A percentile compares a stretch with the other conserved stretches of the same genome.
Conservation (phyloP, 2,113 vertebrate genomes). For the Kryptolebias marmoratus region DNA sequence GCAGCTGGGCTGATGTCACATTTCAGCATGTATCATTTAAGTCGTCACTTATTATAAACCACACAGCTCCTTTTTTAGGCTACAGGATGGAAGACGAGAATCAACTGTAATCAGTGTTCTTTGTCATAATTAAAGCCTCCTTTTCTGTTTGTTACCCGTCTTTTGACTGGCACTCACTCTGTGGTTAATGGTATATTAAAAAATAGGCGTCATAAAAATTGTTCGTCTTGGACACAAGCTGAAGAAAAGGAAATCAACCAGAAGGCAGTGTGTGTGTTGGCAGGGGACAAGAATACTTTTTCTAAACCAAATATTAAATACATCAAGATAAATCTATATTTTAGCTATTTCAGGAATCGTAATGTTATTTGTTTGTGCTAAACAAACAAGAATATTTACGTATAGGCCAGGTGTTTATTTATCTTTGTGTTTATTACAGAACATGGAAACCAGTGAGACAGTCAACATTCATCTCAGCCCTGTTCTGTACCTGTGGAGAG, state of each 20-base stretch:
- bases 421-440: conserved; percentile 19
- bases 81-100: too few relatives aligned
- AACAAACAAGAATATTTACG: not conserved
- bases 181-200: not conserved
- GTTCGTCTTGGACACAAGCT: conserved; percentile 29
- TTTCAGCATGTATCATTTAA: too few relatives aligned
- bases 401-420: conserved; percentile 19
- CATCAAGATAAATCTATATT: conserved; percentile 23
- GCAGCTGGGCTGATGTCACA: too few relatives aligned
- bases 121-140: too few relatives aligned
- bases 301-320: conserved; percentile 8
- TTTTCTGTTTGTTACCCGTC: too few relatives aligned
- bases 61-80: too few relatives aligned
- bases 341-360: conserved; percentile 18
- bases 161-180: too few relatives aligned
- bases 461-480: conserved; percentile 42
- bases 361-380: conserved; percentile 9
- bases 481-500: conserved; percentile 33
- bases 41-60: too few relatives aligned
- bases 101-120: too few relatives aligned
- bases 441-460: conserved; percentile 22
- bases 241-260: conserved; percentile 43
- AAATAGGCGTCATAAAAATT: conserved; percentile 52
- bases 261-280: conserved; percentile 29
- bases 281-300: not conserved